Evolutionary conservation across 2,113 vertebrate species (phyloP).

Genomic region (Odontesthes bonariensis): DNA sequence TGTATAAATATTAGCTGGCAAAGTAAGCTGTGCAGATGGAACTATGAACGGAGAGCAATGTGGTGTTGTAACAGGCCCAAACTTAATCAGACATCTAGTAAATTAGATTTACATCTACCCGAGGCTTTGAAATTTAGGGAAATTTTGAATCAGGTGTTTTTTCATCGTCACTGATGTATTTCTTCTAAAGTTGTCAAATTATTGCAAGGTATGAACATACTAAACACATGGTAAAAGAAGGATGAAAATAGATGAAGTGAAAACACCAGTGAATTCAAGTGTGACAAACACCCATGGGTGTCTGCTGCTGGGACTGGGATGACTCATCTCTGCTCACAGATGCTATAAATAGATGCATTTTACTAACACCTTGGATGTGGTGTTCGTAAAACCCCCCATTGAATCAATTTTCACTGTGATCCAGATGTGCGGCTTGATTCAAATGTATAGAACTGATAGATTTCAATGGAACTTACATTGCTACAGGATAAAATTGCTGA

Average conservation of each 20-base stretch:
- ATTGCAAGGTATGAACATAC: background rate
- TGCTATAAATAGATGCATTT: conserved; percentile 22
- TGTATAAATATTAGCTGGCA: conserved; percentile 48
- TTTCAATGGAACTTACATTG: background rate
- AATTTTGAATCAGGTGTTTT: background rate
- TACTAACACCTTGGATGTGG: background rate
- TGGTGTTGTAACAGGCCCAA: conserved; percentile 5
- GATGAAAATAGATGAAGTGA: background rate
- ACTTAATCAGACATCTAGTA: conserved; percentile 9
- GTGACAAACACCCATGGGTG: background rate
- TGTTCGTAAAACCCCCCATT: background rate
- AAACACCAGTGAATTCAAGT: background rate
- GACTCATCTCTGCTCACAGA: conserved; percentile 12
- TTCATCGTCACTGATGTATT: background rate
- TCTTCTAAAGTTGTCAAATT: too few species aligned
- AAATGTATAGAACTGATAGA: background rate
- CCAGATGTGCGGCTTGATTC: background rate
- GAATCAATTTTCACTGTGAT: background rate
- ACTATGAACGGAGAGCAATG: conserved; percentile 8
- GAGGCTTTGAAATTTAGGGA: background rate
- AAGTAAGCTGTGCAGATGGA: conserved; percentile 17
- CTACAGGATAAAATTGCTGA: background rate
- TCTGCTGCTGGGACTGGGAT: background rate
- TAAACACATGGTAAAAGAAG: background rate
- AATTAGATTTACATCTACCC: conserved; percentile 3